Evolutionary conservation across 2,113 vertebrate species (phyloP).

Genomic region (Camelus bactrianus): DNA sequence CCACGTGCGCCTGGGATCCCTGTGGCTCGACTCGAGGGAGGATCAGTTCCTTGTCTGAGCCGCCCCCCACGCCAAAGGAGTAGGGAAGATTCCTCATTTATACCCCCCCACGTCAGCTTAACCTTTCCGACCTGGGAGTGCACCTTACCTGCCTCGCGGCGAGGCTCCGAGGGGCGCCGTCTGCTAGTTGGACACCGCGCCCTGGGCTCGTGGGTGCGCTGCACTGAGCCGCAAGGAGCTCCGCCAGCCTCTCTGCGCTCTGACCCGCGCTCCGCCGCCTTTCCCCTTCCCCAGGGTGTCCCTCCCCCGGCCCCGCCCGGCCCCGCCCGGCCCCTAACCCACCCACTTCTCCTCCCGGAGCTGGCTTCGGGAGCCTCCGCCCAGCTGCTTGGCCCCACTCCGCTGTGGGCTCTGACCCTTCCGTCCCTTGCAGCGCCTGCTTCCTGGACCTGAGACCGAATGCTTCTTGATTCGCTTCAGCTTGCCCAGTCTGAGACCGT

Average conservation of each 20-base stretch:
- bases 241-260: rapidly evolving
- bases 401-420: constrained; percentile 2
- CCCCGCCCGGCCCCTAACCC: constrained; percentile 43
- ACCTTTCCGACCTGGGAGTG: not conserved
- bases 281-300: not conserved
- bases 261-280: rapidly evolving
- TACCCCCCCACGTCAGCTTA: not conserved
- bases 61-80: not conserved
- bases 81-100: not conserved
- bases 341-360: not conserved
- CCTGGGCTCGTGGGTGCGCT: not conserved
- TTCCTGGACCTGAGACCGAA: constrained; percentile 57
- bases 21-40: not conserved
- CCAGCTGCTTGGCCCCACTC: constrained; percentile 8
- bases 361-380: constrained; percentile 27
- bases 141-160: constrained; percentile 65
- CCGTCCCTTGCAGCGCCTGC: constrained; percentile 52
- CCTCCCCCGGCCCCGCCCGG: not conserved
- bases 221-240: not conserved
- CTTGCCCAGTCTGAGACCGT: not conserved
- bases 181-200: not conserved
- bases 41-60: not conserved
- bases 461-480: not conserved
- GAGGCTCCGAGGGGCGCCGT: not conserved
- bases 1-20: not conserved